A percentile compares a stretch with the other conserved stretches of the same genome.
Evolutionary conservation across 2,888 invertebrate genomes (phyloP).

Genomic region (Caenorhabditis auriculariae): DNA sequence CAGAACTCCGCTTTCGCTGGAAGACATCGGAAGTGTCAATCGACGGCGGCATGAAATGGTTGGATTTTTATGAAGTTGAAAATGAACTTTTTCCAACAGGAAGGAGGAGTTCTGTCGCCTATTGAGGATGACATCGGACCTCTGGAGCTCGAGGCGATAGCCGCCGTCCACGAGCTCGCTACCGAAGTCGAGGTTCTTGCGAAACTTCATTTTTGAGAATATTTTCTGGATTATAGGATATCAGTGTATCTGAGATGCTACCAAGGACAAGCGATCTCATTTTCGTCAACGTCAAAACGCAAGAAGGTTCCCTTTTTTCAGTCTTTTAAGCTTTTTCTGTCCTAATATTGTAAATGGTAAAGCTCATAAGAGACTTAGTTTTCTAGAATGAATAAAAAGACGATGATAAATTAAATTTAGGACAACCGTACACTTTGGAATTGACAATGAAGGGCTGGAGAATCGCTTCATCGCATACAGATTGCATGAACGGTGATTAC

Average conservation of each 20-base stretch:
- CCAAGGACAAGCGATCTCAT: slow-evolving; percentile 71
- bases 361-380: too few species aligned
- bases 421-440: slow-evolving; percentile 74
- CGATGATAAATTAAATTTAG: too few species aligned
- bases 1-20: slow-evolving; percentile 53
- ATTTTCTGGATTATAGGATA: slow-evolving; percentile 67
- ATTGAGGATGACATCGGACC: slow-evolving; percentile 41
- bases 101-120: slow-evolving; percentile 31
- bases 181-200: slow-evolving; percentile 68
- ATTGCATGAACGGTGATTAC: slow-evolving; percentile 62
- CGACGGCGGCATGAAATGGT: slow-evolving; percentile 43
- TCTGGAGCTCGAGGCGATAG: slow-evolving; percentile 71
- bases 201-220: background rate
- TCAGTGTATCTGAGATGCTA: slow-evolving; percentile 71
- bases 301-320: slow-evolving; percentile 70
- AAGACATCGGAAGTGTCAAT: slow-evolving; percentile 58
- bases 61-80: slow-evolving; percentile 1
- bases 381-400: background rate
- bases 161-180: slow-evolving; percentile 77
- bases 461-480: slow-evolving; percentile 55
- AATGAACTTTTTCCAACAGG: slow-evolving; percentile 14
- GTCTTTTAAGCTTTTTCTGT: background rate
- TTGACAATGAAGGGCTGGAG: slow-evolving; percentile 70
- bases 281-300: slow-evolving; percentile 77
- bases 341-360: too few species aligned